A percentile compares a stretch with the other conserved stretches of the same genome.
These are phyloP conservation scores for Lobophora halterata DNA, from an alignment of 2,888 invertebrate species.

Conservation along the genomic window DNA sequence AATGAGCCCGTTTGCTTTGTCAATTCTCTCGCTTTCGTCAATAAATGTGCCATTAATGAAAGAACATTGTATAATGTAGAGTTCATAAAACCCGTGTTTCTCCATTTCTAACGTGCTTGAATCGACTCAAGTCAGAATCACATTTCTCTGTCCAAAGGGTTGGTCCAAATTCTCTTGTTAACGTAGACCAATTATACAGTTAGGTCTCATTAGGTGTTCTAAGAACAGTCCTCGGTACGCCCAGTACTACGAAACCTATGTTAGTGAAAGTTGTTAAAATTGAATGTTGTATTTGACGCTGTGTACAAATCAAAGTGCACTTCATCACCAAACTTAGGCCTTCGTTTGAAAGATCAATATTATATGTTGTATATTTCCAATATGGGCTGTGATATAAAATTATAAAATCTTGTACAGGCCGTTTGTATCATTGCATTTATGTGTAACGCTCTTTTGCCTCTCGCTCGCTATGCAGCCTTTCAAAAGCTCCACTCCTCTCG, in stretches of 20 bases:
- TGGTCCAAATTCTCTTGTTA: slow-evolving; percentile 6
- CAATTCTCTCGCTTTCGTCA: slow-evolving; percentile 15
- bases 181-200: slow-evolving; percentile 22
- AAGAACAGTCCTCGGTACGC: slow-evolving; percentile 32
- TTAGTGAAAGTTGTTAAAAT: slow-evolving; percentile 69
- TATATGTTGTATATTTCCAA: slow-evolving; percentile 85
- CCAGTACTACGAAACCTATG: slow-evolving; percentile 58
- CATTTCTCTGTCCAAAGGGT: neutral
- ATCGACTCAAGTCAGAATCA: neutral
- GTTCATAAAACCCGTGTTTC: no score
- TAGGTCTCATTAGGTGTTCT: slow-evolving; percentile 22
- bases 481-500: slow-evolving; percentile 2
- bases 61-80: no score
- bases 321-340: slow-evolving; percentile 72
- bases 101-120: no score
- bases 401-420: slow-evolving; percentile 85
- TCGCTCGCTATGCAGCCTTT: slow-evolving; percentile 35
- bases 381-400: slow-evolving; percentile 88
- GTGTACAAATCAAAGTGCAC: slow-evolving; percentile 81
- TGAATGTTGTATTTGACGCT: slow-evolving; percentile 74
- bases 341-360: slow-evolving; percentile 73
- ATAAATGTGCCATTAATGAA: slow-evolving; percentile 19
- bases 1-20: neutral
- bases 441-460: slow-evolving; percentile 52
- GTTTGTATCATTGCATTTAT: slow-evolving; percentile 76